Base-by-base conservation (phyloP, 2,797 vertebrate species). In the Mormyrops boulengeri region DNA sequence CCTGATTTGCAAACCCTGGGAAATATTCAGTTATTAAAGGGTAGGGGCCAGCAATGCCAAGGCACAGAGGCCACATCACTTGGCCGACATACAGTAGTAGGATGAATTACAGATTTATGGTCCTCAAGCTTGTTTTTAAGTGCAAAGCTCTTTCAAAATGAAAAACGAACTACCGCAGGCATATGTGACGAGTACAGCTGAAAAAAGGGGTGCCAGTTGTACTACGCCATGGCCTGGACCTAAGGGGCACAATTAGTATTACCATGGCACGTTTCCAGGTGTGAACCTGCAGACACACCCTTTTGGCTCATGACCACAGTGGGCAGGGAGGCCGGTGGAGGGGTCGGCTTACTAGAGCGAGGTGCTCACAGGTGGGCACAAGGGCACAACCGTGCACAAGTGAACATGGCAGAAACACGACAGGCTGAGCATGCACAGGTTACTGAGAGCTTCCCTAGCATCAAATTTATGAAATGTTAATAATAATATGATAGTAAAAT, bases 91-190 rank as follows among this genome's bases (percentile, higher is more conserved):
- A 19, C 73, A 44, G 34, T 1, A 41, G 19, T 44, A 41, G 73
- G 38, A 44, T 80, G 38, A 80, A 80, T 80, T 80, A n/a, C 73
- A 80, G 73, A 80, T 80, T 80, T 80, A 80, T 17, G 38, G 73
- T 44, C 73, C 14, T 80, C 34, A n/a, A n/a, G 38, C 73, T 69
- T 34, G 30, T 69, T 69, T 69, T 14, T 69, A 34, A 69, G 66
- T 69, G 66, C 26, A 69, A 69, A 14, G 66, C 26, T 30, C 26
- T 34, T 69, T 69, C 26, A 34, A 34, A 69, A 69, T 69, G 66
- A 69, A 34, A 66, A 66, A 66, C 22, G 8, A 66, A 66, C 8
- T 66, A 30, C 60, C 0, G 60, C n/a, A 62, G 57, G n/a, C 7
- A 2, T 62, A 34, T 69, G 26, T 69, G 73, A 41, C 12, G 4